Percentiles rank a stretch among this genome's conserved stretches.
Evolutionary conservation across 2,797 vertebrate species (phyloP).

Genomic region (Myotis vivesi): DNA sequence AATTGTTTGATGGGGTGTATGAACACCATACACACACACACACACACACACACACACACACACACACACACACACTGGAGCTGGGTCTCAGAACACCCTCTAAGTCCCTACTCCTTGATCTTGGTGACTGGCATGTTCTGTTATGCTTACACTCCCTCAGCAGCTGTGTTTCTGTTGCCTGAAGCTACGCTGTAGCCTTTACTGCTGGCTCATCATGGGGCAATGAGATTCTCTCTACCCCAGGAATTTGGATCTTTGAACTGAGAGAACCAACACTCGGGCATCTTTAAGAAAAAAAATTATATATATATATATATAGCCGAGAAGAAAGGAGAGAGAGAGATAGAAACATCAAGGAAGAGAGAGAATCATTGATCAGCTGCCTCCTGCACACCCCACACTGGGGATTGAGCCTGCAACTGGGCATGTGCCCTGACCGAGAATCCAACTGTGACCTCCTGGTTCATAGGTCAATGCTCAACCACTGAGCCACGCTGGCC

Average conservation of each 20-base stretch:
- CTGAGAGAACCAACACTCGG: not conserved
- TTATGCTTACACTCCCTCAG: not conserved
- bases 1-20: not conserved
- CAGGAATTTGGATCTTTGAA: constrained; percentile 10
- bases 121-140: not conserved
- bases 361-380: too few relatives aligned
- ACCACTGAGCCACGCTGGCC: too few relatives aligned
- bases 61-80: not conserved
- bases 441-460: too few relatives aligned
- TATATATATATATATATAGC: too few relatives aligned
- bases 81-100: not conserved
- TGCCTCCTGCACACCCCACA: too few relatives aligned
- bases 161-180: not conserved
- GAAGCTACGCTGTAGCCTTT: not conserved
- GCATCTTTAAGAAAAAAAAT: not conserved
- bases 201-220: not conserved
- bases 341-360: too few relatives aligned
- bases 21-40: not conserved
- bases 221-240: not conserved
- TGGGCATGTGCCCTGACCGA: too few relatives aligned
- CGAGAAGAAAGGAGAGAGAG: too few relatives aligned
- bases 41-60: not conserved
- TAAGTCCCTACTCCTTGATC: not conserved
- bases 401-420: too few relatives aligned
- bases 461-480: too few relatives aligned